phyloP scores from a whole-genome alignment of 2,113 vertebrate species.

The Proteles cristata region DNA sequence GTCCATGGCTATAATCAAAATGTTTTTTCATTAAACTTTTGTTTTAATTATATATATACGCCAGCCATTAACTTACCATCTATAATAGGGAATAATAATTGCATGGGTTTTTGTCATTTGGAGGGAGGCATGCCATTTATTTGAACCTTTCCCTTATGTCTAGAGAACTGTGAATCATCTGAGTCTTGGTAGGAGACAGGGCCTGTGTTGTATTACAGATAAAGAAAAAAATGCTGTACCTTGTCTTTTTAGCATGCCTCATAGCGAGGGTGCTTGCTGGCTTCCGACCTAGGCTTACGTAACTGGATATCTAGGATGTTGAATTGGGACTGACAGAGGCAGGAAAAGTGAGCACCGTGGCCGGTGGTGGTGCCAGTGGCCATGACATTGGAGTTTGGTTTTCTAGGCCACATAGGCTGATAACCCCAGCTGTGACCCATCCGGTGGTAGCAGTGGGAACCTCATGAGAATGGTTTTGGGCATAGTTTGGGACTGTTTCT shows the following conservation, averaged over 20 bases:
- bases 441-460: background rate
- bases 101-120: background rate
- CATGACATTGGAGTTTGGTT: background rate
- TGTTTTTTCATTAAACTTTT: background rate
- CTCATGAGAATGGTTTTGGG: background rate
- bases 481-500: background rate
- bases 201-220: background rate
- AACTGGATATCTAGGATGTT: background rate
- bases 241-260: slow-evolving; percentile 8
- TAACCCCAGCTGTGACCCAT: background rate
- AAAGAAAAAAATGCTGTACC: background rate
- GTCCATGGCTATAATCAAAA: background rate
- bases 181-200: background rate
- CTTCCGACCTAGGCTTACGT: background rate
- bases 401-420: background rate
- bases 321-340: background rate
- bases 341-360: background rate
- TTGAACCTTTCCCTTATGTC: background rate
- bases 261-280: background rate
- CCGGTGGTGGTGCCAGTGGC: background rate
- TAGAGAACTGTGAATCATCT: background rate
- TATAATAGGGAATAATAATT: background rate
- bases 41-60: background rate
- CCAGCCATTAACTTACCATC: background rate
- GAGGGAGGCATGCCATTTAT: background rate